Base-by-base conservation (phyloP, 2,797 vertebrate genomes). In the Heterohyrax brucei region DNA sequence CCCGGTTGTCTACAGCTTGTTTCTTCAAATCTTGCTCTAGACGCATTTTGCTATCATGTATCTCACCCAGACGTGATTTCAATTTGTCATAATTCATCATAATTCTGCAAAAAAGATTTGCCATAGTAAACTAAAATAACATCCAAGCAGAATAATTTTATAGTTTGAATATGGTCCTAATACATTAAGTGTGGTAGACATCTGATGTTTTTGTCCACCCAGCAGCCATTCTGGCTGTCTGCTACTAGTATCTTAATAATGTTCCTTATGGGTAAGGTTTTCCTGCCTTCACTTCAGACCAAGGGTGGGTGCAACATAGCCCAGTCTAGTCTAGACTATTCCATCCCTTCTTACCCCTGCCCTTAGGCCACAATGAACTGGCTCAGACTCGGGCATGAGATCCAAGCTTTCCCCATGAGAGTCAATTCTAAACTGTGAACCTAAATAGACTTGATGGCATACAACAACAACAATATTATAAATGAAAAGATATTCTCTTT, bases 11-110 rank as follows among this genome's bases (percentile, higher is more conserved):
- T 98, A 99, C 98, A 94, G 99, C 99, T 98, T 99, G 99, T 1
- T 99, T 99, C 99, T 99, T 99, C 98, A 99, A 98, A 98, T 99
- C 99, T 98, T 99, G 99, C 98, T 99, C 99, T 97, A 99, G 98
- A 75, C 99, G 99, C 94, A 99, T 98, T 98, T 99, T 99, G 97
- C 99, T 99, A 96, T 99, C 99, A 87, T 99, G 99, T 98, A 99
- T 99, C 98, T 99, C 99, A 2, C 99, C 99, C 77, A 99, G 99
- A 76, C 99, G 99, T 26, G 99, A 99, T 98, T 99, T 99, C 92
- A 99, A 98, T 98, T 99, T 99, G 98, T 99, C 99, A 66, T 99
- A 99, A 98, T 99, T 99, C 98, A 99, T 99, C 98, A 99, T 99
- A 98, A 99, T 99, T 98, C 99, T 99, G 96, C 59, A 94, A 98